Evolutionary conservation across 2,113 vertebrate genomes (phyloP), one percentile per base, ranked within the genome.

Genomic region (Alosa alosa): DNA sequence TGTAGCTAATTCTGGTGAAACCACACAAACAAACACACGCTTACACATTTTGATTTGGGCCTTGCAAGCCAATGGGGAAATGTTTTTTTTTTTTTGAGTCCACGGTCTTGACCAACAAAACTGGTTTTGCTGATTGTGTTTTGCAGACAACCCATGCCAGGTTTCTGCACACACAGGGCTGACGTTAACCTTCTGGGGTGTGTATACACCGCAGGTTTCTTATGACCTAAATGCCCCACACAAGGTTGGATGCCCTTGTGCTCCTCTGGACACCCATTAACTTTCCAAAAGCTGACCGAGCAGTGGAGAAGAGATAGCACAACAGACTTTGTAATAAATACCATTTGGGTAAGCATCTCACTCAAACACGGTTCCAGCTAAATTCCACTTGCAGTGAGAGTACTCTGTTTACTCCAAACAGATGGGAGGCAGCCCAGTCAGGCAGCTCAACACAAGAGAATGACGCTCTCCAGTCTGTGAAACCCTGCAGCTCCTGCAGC

Each of bases 11-110:
- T 92, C 90, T 49, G 18, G 68, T 88, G 84, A 87, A 88, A 57
- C 41, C 41, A 44, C 41, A 44, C 41, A 44, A 44, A 55, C 89
- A 44, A 87, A 86, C 81, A 86, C 84, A 81, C 11, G 7, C 47
- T 6, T 0, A 8, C 11, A 52, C 50, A 3, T 3, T 31, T 72
- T 72, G n/a, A 72, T 31, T 36, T 72, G 64, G n/a, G 11, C 11
- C 72, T 17, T 15, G 72, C 31, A 17, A 83, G 55, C 44, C 85
- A 92, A 91, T 93, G 92, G 90, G 82, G 91, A 92, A 94, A 94
- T 85, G 84, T 60, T 31, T 31, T 31, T 31, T 31, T 44, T 44
- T 4, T 87, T 91, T 89, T 81, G 90, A 44, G 41, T 91, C 91
- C 89, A 90, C 55, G 55, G 64, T 91, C 85, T 82, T 89, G 89